These are phyloP conservation scores for Lathronympha strigana DNA, from an alignment of 2,888 invertebrate species.

Conservation along the genomic window DNA sequence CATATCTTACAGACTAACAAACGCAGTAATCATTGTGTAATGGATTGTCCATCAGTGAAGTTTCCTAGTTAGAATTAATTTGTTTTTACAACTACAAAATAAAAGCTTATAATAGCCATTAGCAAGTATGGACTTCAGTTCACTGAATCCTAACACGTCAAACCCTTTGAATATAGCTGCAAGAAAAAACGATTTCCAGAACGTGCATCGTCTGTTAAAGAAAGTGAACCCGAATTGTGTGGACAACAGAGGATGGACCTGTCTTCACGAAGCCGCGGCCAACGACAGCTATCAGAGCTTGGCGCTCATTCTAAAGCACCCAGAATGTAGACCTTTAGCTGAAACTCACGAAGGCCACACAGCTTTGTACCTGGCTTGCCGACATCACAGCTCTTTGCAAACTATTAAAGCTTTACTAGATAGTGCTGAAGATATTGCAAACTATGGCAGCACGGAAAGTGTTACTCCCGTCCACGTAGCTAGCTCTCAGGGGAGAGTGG, in stretches of 20 bases:
- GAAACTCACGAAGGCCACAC: constrained; percentile 81
- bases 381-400: constrained; percentile 62
- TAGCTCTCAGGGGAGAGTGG: constrained; percentile 68
- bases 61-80: no score
- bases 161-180: constrained; percentile 78
- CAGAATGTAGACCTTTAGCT: constrained; percentile 62
- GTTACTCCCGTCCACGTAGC: constrained; percentile 77
- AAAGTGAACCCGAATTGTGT: constrained; percentile 77
- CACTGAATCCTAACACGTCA: constrained; percentile 75
- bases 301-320: constrained; percentile 64
- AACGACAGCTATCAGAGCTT: constrained; percentile 71
- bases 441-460: constrained; percentile 75
- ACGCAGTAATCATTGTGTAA: no score
- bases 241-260: constrained; percentile 82
- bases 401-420: constrained; percentile 68
- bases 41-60: no score
- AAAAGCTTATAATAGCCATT: not conserved
- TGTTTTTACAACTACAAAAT: not conserved
- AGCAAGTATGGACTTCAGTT: constrained; percentile 77
- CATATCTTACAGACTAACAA: no score
- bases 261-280: constrained; percentile 80
- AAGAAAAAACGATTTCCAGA: constrained; percentile 65
- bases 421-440: constrained; percentile 67
- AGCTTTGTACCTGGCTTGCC: constrained; percentile 75
- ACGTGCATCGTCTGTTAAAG: constrained; percentile 65